phyloP scores from a whole-genome alignment of 2,888 invertebrate genomes.

The Euplexia lucipara region DNA sequence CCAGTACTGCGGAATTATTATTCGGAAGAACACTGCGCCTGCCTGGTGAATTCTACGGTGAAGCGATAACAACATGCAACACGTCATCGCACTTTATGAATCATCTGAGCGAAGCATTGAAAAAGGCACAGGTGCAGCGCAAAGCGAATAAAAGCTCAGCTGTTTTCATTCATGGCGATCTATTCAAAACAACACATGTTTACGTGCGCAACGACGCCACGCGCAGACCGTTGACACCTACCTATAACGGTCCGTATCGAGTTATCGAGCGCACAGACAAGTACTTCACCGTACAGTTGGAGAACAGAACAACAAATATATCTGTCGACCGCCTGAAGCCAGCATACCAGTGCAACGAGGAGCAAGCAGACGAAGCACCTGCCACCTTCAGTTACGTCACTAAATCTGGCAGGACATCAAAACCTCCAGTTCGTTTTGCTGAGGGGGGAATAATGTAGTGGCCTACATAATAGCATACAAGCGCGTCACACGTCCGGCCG shows the following conservation, averaged over 20 bases:
- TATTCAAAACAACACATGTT: too few species aligned
- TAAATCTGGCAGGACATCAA: slow-evolving; percentile 6
- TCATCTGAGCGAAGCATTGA: not conserved
- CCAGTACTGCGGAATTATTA: slow-evolving; percentile 1
- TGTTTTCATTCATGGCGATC: too few species aligned
- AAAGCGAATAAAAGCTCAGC: too few species aligned
- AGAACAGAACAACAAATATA: too few species aligned
- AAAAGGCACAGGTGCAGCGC: too few species aligned
- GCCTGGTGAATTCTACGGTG: slow-evolving; percentile 6
- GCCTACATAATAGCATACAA: too few species aligned
- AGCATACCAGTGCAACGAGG: too few species aligned
- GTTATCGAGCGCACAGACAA: slow-evolving; percentile 4
- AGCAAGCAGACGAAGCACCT: too few species aligned
- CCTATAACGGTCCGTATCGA: not conserved
- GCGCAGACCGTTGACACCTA: not conserved
- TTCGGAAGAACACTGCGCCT: slow-evolving; percentile 4
- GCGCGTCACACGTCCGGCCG: too few species aligned
- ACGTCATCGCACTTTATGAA: slow-evolving; percentile 7
- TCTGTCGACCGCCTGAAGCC: too few species aligned
- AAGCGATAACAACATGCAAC: slow-evolving; percentile 5
- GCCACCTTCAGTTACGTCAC: too few species aligned
- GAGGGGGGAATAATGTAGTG: too few species aligned
- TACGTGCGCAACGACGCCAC: not conserved
- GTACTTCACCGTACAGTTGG: slow-evolving; percentile 3
- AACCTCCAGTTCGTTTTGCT: slow-evolving; percentile 1